Base-by-base conservation (phyloP, 2,888 invertebrate species). In the Dynastes maya region DNA sequence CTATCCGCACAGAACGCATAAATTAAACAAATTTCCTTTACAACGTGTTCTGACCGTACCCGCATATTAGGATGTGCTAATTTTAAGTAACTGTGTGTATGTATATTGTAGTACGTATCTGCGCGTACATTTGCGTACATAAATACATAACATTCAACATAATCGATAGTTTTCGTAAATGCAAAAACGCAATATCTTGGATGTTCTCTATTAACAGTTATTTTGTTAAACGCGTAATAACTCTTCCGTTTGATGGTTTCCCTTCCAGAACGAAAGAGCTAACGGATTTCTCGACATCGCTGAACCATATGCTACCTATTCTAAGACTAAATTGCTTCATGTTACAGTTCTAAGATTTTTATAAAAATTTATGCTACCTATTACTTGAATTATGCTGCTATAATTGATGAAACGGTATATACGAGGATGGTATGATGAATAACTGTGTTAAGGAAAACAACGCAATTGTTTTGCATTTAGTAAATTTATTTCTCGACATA, bases 201-300 rank as follows among this genome's bases (percentile, higher is more conserved):
- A 71, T 71, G 71, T 71, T 71, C 53, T 37, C n/a, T 32, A 9
- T 72, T 72, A 72, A 72, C 72, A 72, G 72, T 72, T 72, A 72
- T 22, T 58, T 68, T 55, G 55, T 72, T 72, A 72, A 67, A 72
- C 27, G 37, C 37, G 58, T 58, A 58, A 72, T 72, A 40, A 72
- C 27, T 40, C 72, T 72, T 72, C 72, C 72, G 72, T 58, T 72
- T 58, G 51, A 55, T 72, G 72, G 22, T 53, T 72, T 72, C 72
- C 71, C 58, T 72, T 72, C 58, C 58, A 72, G 72, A 72, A 72
- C 72, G 72, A 45, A 58, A 58, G 40, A 61, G 29, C 32, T 72
- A 72, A 72, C 72, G 72, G 72, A 58, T 58, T 22, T 72, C 72
- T 58, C 37, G 40, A 72, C 58, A 22, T 58, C 72, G 40, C 40